These are phyloP conservation scores for Pseudochromis fuscus DNA, from an alignment of 2,797 vertebrate species.

Conservation along the genomic window DNA sequence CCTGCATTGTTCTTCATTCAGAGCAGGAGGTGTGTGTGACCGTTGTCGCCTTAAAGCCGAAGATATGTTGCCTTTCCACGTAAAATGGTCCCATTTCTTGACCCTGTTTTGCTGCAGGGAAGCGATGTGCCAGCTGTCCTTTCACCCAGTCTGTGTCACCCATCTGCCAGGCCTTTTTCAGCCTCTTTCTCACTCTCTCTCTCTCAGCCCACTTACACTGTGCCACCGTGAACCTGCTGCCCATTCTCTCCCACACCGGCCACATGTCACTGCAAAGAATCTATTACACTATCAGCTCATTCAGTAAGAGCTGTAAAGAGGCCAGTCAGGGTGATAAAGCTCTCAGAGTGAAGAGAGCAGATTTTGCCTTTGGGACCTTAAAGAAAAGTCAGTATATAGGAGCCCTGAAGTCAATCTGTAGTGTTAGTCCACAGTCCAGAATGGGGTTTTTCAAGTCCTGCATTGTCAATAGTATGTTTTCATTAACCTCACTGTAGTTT, in stretches of 20 bases:
- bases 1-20: slow-evolving; percentile 49
- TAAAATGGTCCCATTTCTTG: slow-evolving; percentile 25
- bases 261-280: slow-evolving; percentile 75
- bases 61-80: slow-evolving; percentile 41
- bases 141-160: slow-evolving; percentile 58
- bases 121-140: slow-evolving; percentile 71
- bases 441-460: neutral
- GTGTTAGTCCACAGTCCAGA: neutral
- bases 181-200: slow-evolving; percentile 21
- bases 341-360: slow-evolving; percentile 42
- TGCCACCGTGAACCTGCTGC: slow-evolving; percentile 56
- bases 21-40: slow-evolving; percentile 39
- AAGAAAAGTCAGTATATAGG: slow-evolving; percentile 20
- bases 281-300: slow-evolving; percentile 72
- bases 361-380: slow-evolving; percentile 12
- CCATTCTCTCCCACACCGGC: slow-evolving; percentile 60
- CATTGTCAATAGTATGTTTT: neutral
- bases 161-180: slow-evolving; percentile 74
- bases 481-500: neutral
- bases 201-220: slow-evolving; percentile 28
- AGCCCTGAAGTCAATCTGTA: neutral
- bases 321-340: slow-evolving; percentile 61
- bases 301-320: slow-evolving; percentile 69
- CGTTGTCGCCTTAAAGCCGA: slow-evolving; percentile 11
- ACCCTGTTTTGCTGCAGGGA: slow-evolving; percentile 35